phyloP scores from a whole-genome alignment of 2,113 vertebrate species.

The Nanger granti region DNA sequence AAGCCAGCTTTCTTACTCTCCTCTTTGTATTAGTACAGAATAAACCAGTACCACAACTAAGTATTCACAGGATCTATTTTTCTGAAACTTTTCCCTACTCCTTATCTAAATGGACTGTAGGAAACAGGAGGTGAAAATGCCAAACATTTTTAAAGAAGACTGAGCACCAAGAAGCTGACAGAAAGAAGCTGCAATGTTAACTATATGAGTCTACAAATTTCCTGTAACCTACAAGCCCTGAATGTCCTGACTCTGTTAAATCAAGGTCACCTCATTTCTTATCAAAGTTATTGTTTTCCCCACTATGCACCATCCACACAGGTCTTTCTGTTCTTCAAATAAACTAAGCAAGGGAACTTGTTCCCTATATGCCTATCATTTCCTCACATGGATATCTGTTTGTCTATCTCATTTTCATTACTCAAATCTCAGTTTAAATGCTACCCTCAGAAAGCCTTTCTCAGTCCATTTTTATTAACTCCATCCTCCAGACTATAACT shows the following conservation, averaged over 20 bases:
- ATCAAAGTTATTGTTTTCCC: not conserved
- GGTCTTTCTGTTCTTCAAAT: not conserved
- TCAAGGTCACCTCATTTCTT: not conserved
- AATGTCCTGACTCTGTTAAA: not conserved
- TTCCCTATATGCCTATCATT: not conserved
- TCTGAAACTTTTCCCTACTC: not conserved
- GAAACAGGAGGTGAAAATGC: not conserved
- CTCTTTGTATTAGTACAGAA: not conserved
- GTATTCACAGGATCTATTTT: not conserved
- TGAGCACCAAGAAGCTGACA: accelerated
- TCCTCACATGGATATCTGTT: not conserved
- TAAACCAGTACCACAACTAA: not conserved
- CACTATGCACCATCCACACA: not conserved
- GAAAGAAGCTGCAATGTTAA: too few species aligned
- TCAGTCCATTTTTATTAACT: not conserved
- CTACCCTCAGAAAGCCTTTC: not conserved
- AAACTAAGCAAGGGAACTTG: not conserved
- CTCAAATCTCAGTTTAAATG: not conserved
- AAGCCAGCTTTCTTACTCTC: not conserved
- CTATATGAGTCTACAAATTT: not conserved
- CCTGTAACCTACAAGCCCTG: not conserved
- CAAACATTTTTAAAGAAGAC: not conserved
- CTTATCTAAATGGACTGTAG: not conserved
- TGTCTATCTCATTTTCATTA: not conserved
- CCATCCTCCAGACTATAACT: not conserved